These are phyloP conservation scores for Novumbra hubbsi DNA, from an alignment of 2,797 vertebrate genomes.

Conservation along the genomic window DNA sequence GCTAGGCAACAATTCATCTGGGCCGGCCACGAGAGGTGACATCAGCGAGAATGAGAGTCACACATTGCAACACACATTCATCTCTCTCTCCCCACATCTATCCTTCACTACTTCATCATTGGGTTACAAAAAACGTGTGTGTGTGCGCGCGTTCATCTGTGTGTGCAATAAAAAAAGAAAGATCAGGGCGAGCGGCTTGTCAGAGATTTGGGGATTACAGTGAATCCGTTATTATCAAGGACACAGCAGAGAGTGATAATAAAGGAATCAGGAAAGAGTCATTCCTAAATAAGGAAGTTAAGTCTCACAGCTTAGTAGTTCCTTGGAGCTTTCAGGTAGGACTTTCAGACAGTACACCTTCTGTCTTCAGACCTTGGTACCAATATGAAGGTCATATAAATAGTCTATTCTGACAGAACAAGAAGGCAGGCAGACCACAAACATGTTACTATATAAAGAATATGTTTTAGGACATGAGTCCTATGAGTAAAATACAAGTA, in stretches of 20 bases:
- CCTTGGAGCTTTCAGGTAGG: background rate
- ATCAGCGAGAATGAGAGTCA: constrained; percentile 34
- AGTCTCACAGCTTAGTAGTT: background rate
- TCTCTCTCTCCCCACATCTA: constrained; percentile 1
- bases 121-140: background rate
- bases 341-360: background rate
- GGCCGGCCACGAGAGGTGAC: constrained; percentile 39
- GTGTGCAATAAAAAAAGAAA: too few relatives aligned
- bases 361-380: background rate
- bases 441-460: background rate
- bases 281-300: background rate
- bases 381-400: background rate
- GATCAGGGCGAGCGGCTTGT: background rate
- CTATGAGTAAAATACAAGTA: too few relatives aligned
- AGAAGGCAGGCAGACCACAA: too few relatives aligned
- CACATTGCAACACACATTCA: constrained; percentile 19
- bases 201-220: background rate
- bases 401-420: background rate
- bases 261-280: constrained; percentile 6
- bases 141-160: too few relatives aligned
- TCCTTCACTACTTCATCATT: constrained; percentile 2
- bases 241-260: background rate
- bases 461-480: background rate
- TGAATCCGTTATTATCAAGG: background rate
- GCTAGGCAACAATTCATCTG: constrained; percentile 65